A percentile compares a stretch with the other conserved stretches of the same genome.
These are phyloP conservation scores for Phthorimaea operculella DNA, from an alignment of 1,140 invertebrate genomes.

Conservation along the genomic window DNA sequence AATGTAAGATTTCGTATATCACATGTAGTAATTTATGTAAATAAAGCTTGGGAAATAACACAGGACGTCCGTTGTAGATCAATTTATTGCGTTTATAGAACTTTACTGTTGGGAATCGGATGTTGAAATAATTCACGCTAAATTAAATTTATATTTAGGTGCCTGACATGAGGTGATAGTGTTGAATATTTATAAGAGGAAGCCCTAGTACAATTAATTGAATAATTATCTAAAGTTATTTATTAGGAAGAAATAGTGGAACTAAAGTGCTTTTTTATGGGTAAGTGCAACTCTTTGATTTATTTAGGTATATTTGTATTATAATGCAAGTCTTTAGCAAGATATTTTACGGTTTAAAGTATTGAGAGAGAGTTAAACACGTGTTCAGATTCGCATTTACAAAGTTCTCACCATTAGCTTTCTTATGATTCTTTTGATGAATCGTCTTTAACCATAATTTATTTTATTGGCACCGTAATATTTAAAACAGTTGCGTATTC, in stretches of 20 bases:
- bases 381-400: not conserved
- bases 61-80: constrained; percentile 35
- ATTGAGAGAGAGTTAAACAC: not conserved
- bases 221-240: no score
- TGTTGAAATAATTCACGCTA: not conserved
- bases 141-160: not conserved
- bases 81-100: not conserved
- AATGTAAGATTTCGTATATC: constrained; percentile 11
- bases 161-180: not conserved
- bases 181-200: not conserved
- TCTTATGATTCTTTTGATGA: constrained; percentile 21
- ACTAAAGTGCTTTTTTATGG: no score
- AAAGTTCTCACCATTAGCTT: constrained; percentile 20
- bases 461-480: constrained; percentile 31
- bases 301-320: no score
- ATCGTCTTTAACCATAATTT: constrained; percentile 23
- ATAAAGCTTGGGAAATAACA: constrained; percentile 23
- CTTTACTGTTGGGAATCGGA: constrained; percentile 5
- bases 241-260: no score
- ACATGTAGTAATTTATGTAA: constrained; percentile 30
- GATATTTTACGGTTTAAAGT: not conserved
- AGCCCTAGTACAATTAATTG: no score
- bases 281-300: no score
- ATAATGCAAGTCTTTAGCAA: not conserved
- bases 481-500: constrained; percentile 22